These are phyloP conservation scores for Xylophagus ater DNA, from an alignment of 2,888 invertebrate species.

Conservation along the genomic window DNA sequence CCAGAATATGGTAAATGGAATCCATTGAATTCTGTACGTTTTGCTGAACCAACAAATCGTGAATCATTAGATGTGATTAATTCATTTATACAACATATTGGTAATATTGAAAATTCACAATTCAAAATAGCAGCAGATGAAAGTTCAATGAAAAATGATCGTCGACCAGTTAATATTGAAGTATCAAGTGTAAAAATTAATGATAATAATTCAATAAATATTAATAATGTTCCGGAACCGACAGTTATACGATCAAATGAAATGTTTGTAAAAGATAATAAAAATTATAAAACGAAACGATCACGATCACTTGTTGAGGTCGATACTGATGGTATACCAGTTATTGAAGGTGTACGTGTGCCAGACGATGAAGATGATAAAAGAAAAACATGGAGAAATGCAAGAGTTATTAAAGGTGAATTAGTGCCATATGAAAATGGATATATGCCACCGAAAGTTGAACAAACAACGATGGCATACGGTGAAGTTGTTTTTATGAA, in stretches of 20 bases:
- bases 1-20: slow-evolving; percentile 34
- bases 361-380: slow-evolving; percentile 76
- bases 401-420: slow-evolving; percentile 75
- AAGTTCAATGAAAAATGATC: slow-evolving; percentile 43
- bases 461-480: slow-evolving; percentile 17
- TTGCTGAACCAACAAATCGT: slow-evolving; percentile 16
- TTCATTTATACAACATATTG: slow-evolving; percentile 21
- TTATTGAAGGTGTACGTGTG: slow-evolving; percentile 70
- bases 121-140: slow-evolving; percentile 1
- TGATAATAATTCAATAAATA: slow-evolving; percentile 36
- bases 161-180: slow-evolving; percentile 47
- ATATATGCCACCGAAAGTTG: slow-evolving; percentile 51
- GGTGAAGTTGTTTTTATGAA: slow-evolving; percentile 17
- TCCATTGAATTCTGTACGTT: slow-evolving; percentile 26
- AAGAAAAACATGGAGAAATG: slow-evolving; percentile 73
- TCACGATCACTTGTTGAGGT: slow-evolving; percentile 53
- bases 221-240: slow-evolving; percentile 50
- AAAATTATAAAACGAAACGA: slow-evolving; percentile 43
- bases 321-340: slow-evolving; percentile 62
- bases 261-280: slow-evolving; percentile 44
- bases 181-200: slow-evolving; percentile 43
- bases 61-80: slow-evolving; percentile 19
- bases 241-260: slow-evolving; percentile 57
- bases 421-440: slow-evolving; percentile 63
- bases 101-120: slow-evolving; percentile 13